These are phyloP conservation scores for Orius insidiosus DNA, from an alignment of 1,140 invertebrate species.

Conservation along the genomic window DNA sequence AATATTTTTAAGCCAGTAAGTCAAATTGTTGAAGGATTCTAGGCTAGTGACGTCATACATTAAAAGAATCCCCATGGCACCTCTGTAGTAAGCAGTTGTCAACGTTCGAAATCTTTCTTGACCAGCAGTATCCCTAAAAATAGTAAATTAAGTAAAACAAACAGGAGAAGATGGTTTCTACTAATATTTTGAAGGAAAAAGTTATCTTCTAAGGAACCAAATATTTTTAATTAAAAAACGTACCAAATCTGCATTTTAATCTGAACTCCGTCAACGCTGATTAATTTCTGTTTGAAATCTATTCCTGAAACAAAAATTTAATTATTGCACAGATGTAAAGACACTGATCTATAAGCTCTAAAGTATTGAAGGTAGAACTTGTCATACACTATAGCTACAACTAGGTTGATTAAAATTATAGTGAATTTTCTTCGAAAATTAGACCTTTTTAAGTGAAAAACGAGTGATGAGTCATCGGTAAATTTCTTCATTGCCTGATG, in stretches of 20 bases:
- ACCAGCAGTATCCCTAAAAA: slow-evolving; percentile 36
- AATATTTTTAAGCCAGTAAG: slow-evolving; percentile 73
- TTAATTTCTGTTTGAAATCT: slow-evolving; percentile 81
- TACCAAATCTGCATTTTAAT: slow-evolving; percentile 83
- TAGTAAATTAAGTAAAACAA: no score
- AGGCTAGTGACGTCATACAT: slow-evolving; percentile 77
- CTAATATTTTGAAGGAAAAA: no score
- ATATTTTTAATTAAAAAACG: slow-evolving; percentile 26
- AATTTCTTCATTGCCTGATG: no score
- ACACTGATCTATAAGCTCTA: no score
- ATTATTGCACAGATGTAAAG: no score
- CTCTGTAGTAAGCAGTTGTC: slow-evolving; percentile 72
- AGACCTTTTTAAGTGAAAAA: no score
- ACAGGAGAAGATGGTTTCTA: no score
- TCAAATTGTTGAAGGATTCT: slow-evolving; percentile 71
- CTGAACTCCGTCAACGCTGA: slow-evolving; percentile 65
- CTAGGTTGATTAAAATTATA: no score
- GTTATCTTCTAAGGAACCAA: no score
- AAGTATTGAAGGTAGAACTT: no score
- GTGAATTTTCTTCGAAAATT: no score
- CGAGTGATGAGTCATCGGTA: neutral
- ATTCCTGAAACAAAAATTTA: slow-evolving; percentile 42
- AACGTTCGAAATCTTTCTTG: slow-evolving; percentile 64
- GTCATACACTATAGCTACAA: no score
- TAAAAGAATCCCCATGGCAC: slow-evolving; percentile 70